Evolutionary conservation across 2,797 vertebrate genomes (phyloP).

Genomic region (Octomys mimax): DNA sequence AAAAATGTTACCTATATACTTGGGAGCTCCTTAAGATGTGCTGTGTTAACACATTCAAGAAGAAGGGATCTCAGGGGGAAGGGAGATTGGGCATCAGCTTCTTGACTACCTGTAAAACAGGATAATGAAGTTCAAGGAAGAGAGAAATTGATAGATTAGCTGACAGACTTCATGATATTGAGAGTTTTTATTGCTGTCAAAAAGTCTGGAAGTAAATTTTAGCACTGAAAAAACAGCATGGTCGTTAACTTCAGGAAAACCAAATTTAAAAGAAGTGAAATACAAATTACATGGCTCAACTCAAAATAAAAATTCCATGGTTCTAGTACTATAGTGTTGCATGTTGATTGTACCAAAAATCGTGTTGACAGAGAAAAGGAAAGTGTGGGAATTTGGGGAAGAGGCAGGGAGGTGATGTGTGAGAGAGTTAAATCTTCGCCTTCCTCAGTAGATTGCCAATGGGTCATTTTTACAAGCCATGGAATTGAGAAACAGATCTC

Average conservation of each 20-base stretch:
- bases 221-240: slow-evolving; percentile 44
- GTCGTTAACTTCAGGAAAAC: slow-evolving; percentile 42
- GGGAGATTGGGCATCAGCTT: background rate
- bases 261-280: slow-evolving; percentile 50
- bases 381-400: background rate
- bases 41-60: background rate
- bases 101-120: background rate
- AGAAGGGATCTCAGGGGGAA: background rate
- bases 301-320: slow-evolving; percentile 40
- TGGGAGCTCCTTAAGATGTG: slow-evolving; percentile 12
- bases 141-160: background rate
- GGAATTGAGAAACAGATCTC: slow-evolving; percentile 13
- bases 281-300: background rate
- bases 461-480: slow-evolving; percentile 46
- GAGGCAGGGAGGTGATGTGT: background rate
- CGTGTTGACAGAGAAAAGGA: background rate
- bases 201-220: slow-evolving; percentile 11
- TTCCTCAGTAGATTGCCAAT: background rate
- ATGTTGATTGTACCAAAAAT: slow-evolving; percentile 33
- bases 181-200: slow-evolving; percentile 21
- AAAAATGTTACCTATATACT: background rate
- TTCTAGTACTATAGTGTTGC: background rate
- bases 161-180: background rate
- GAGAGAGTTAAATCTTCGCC: background rate
- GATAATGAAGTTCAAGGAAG: background rate